phyloP scores from a whole-genome alignment of 2,888 invertebrate species.

The Polydrusus pterygomalis region DNA sequence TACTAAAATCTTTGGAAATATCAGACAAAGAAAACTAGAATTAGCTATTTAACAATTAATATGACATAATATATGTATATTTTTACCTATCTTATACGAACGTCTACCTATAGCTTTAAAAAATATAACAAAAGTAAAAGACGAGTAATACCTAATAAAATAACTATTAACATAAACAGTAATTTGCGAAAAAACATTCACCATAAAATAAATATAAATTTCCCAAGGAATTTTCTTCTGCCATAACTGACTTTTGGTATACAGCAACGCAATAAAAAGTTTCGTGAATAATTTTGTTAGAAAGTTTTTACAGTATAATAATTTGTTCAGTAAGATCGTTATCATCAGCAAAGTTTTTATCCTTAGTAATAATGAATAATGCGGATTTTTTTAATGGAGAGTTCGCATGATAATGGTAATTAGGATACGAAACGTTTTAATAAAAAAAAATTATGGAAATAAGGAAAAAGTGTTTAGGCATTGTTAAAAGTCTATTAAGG shows the following conservation, averaged over 20 bases:
- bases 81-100: too few species aligned
- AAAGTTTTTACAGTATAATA: constrained; percentile 11
- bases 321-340: constrained; percentile 7
- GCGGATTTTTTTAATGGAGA: constrained; percentile 11
- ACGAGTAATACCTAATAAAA: too few species aligned
- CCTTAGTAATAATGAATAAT: neutral
- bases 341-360: constrained; percentile 7
- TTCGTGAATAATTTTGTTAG: neutral
- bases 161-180: neutral
- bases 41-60: too few species aligned
- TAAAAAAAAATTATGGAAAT: constrained; percentile 21
- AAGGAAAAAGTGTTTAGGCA: constrained; percentile 17
- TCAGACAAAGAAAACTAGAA: too few species aligned
- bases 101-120: too few species aligned
- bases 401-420: constrained; percentile 20
- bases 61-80: too few species aligned
- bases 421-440: neutral
- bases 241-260: neutral
- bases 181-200: too few species aligned
- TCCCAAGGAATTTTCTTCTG: neutral
- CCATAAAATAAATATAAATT: too few species aligned
- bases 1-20: too few species aligned
- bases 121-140: too few species aligned
- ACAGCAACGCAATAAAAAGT: neutral
- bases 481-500: constrained; percentile 5